Evolutionary conservation across 2,888 invertebrate species (phyloP), one percentile per base, ranked within the genome.

Genomic region (Drosophila hawaiiensis): DNA sequence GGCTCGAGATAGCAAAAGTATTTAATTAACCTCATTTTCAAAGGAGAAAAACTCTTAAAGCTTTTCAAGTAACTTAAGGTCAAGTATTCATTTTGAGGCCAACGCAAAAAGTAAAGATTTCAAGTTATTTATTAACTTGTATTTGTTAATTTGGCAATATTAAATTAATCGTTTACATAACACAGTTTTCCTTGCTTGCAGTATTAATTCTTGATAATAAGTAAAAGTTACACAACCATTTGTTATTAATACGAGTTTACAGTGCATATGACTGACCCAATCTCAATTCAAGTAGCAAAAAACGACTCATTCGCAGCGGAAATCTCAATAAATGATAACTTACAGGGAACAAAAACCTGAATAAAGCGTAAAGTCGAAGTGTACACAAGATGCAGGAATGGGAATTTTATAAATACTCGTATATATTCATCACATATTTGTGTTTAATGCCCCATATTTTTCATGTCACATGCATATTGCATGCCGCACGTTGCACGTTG

Each of bases 361-460:
- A 29, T 33, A 22, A 52, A n/a, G 52, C 19, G 16, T 9, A 33
- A 33, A 28, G 49, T 25, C 25, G 28, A 25, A 47, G 9, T 22
- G 47, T 25, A 9, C 22, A 47, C 22, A 47, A 47, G 22, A 16
- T 47, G 47, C 47, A 16, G 22, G 9, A 25, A 4, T 16, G 25
- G 25, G 16, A 52, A 41, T 60, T 62, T 59, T 56, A 61, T 73
- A 68, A 77, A 80, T 73, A n/a, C n/a, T n/a, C n/a, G n/a, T n/a
- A 77, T 63, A 53, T 47, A 22, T 47, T 73, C 73, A 80, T 73
- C 28, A 49, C 68, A 67, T 77, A 77, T 80, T 73, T 58, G 77
- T 54, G 35, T 68, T 78, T 62, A 78, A 78, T 73, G 65, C 58
- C 68, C 25, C 68, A 62, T 52, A 71, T 73, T 73, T 78, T 59